phyloP scores from a whole-genome alignment of 2,888 invertebrate species.

The Lasioglossum zephyrum region DNA sequence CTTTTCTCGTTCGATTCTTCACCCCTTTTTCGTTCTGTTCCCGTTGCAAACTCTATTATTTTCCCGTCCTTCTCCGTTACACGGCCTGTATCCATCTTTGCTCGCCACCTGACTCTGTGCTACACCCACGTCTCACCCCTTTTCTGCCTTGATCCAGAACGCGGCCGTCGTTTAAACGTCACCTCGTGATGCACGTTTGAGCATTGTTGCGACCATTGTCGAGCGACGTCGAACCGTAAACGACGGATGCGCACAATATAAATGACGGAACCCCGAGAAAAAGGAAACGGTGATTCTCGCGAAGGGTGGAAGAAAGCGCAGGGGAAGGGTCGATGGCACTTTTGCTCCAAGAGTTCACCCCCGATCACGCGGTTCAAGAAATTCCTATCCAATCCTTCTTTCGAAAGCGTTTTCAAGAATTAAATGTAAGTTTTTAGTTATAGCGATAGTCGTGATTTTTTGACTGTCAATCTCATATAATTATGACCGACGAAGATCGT shows the following conservation, averaged over 20 bases:
- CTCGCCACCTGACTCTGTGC: constrained; percentile 5
- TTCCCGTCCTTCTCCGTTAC: constrained; percentile 22
- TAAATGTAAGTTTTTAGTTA: not conserved
- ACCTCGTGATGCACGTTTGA: constrained; percentile 43
- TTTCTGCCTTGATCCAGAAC: constrained; percentile 26
- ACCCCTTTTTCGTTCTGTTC: not conserved
- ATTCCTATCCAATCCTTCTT: not conserved
- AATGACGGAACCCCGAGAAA: constrained; percentile 48
- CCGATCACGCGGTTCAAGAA: not conserved
- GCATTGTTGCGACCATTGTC: constrained; percentile 67
- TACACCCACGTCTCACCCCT: not conserved
- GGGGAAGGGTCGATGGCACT: not conserved
- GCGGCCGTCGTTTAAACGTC: constrained; percentile 61
- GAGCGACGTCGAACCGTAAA: constrained; percentile 66
- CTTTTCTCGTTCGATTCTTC: not conserved
- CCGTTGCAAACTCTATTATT: constrained; percentile 24
- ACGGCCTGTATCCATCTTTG: constrained; percentile 28
- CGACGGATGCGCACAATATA: constrained; percentile 64
- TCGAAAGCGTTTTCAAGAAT: not conserved
- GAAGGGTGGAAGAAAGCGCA: not conserved
- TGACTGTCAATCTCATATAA: not conserved
- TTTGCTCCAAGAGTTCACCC: not conserved
- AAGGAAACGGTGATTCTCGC: constrained; percentile 19
- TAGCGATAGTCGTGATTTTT: not conserved
- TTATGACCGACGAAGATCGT: not conserved